Base-by-base conservation (phyloP, 1,140 invertebrate species). In the Leptonema lineaticorne region DNA sequence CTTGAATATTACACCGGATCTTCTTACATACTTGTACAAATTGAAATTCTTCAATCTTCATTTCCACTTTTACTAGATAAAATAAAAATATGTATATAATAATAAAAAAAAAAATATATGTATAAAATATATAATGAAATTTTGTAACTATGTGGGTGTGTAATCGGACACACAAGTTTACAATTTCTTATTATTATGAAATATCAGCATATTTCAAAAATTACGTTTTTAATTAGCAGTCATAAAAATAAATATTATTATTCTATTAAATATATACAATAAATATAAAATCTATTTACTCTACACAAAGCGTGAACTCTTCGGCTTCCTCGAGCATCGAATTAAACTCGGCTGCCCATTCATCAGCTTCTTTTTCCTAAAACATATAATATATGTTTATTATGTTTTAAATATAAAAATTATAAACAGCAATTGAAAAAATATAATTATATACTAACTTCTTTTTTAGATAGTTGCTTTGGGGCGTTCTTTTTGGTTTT, bases 331-430 rank as follows among this genome's bases (percentile, higher is more conserved):
- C 71, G 18, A 73, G 37, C 65, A 73, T 70, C 20, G 71, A 73
- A 63, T 73, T 73, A 41, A 73, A 73, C 20, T 66, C 68, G 0
- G 71, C 71, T 18, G 71, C 71, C 71, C 71, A 73, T 56, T 70
- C 65, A 16, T 69, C 62, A n/a, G 57, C 60, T 68, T 73, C 65
- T 63, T 73, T 73, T 45, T 65, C 50, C 71, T 73, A 30, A 48
- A 72, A 37, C 28, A 63, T 9, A 22, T 33, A 45, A 45, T 45
- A 62, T 41, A 3, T 41, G 14, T 26, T 48, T 20, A 20, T 2
- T 20, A 20, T 20, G 16, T 9, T 1, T 5, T 48, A 20, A 1
- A 5, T 20, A 24, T 4, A 46, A n/a, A n/a, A n/a, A n/a, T n/a
- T n/a, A n/a, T n/a, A n/a, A 11, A 33, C 30, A 11, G 30, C 5